Conservation (phyloP, 2,797 vertebrate genomes). For the Melanotaenia trifasciata region DNA sequence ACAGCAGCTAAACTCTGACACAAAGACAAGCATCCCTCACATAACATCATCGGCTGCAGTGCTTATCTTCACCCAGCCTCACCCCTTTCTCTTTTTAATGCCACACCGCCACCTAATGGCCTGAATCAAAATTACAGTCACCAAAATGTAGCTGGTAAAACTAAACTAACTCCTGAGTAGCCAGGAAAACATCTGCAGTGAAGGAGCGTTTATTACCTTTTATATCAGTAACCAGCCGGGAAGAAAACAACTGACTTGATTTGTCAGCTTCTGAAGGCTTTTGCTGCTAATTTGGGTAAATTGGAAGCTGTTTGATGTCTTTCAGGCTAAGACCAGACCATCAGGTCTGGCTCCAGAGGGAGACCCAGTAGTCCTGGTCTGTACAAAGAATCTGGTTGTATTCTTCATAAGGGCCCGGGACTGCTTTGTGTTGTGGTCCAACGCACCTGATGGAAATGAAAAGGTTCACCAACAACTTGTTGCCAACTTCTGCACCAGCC, state of each 20-base stretch:
- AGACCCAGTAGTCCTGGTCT: background rate
- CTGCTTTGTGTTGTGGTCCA: too few species aligned
- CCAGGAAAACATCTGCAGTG: too few species aligned
- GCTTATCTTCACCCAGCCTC: conserved; percentile 43
- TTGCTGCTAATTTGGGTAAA: background rate
- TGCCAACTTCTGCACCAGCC: too few species aligned
- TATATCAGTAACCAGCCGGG: too few species aligned
- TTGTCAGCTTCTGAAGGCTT: background rate
- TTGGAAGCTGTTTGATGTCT: background rate
- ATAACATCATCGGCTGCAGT: conserved; percentile 24
- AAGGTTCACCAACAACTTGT: too few species aligned
- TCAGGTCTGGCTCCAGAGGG: background rate
- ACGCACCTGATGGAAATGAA: too few species aligned
- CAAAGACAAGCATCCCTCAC: background rate
- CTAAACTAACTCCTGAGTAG: background rate
- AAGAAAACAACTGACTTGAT: background rate
- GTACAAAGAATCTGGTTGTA: too few species aligned
- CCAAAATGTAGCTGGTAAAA: background rate
- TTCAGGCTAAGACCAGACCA: background rate
- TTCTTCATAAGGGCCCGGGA: too few species aligned
- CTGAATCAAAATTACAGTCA: conserved; percentile 3
- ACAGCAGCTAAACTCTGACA: too few species aligned
- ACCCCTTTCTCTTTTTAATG: conserved; percentile 49
- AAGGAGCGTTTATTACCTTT: too few species aligned
- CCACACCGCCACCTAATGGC: conserved; percentile 58